These are phyloP conservation scores for Conopomorpha cramerella DNA, from an alignment of 1,140 invertebrate species.

Conservation along the genomic window DNA sequence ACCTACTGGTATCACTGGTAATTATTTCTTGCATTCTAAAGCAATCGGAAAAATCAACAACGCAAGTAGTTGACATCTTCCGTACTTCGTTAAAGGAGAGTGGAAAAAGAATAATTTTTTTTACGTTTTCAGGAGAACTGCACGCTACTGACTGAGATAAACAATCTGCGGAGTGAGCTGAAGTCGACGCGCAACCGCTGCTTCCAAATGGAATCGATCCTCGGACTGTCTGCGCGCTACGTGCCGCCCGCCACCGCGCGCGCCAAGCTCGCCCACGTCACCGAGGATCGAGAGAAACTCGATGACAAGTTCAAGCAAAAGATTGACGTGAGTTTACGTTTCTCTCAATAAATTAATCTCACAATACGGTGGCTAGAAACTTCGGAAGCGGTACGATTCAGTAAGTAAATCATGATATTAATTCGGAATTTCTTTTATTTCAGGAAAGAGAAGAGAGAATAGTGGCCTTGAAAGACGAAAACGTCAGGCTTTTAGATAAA, in stretches of 20 bases:
- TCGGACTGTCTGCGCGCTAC: conserved; percentile 65
- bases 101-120: conserved; percentile 2
- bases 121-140: conserved; percentile 69
- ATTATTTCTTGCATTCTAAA: no score
- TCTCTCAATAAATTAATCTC: not conserved
- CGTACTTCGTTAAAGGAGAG: no score
- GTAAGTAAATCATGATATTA: no score
- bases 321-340: conserved; percentile 30
- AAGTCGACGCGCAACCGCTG: conserved; percentile 66
- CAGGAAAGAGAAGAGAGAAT: conserved; percentile 46
- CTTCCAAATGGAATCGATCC: conserved; percentile 70
- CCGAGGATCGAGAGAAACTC: conserved; percentile 64
- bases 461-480: conserved; percentile 36
- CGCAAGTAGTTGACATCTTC: no score
- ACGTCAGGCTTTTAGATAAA: conserved; percentile 37
- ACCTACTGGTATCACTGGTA: no score
- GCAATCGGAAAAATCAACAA: no score
- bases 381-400: no score
- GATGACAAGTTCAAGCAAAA: conserved; percentile 65
- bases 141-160: conserved; percentile 74
- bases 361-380: no score
- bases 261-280: conserved; percentile 65
- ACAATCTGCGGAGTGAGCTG: conserved; percentile 70
- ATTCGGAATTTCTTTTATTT: no score
- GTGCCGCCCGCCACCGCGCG: no score